These are phyloP conservation scores for Branchellion lobata DNA, from an alignment of 2,888 invertebrate species.

Conservation along the genomic window DNA sequence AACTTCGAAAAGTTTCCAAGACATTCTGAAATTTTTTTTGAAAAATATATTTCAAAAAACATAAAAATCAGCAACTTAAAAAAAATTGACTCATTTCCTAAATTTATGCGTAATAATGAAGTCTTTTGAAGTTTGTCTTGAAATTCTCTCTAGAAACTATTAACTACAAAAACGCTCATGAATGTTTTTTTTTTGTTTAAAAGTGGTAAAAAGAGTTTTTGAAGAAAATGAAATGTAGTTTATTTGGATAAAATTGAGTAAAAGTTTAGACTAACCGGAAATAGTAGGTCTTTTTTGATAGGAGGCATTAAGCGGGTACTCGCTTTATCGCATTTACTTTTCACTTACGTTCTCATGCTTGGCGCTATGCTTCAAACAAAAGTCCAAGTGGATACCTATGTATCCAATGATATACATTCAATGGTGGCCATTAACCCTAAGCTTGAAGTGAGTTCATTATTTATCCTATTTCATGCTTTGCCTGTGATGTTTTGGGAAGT, in stretches of 20 bases:
- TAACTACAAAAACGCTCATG: not conserved
- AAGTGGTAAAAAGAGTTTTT: not conserved
- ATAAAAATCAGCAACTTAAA: too few relatives aligned
- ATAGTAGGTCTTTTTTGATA: not conserved
- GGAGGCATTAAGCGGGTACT: not conserved
- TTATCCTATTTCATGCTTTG: not conserved
- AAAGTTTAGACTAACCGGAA: not conserved
- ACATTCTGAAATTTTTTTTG: too few relatives aligned
- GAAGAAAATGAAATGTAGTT: not conserved
- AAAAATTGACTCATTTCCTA: too few relatives aligned
- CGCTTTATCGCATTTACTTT: not conserved
- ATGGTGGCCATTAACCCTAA: conserved; percentile 56
- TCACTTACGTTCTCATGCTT: not conserved
- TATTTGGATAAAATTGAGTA: not conserved
- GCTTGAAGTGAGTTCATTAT: conserved; percentile 55
- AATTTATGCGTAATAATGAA: too few relatives aligned
- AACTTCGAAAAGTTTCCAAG: too few relatives aligned
- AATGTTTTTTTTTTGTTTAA: not conserved
- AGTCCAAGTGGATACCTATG: conserved; percentile 59
- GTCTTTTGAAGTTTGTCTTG: too few relatives aligned
- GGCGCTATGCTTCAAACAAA: conserved; percentile 57
- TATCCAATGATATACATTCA: conserved; percentile 54
- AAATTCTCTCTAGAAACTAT: not conserved
- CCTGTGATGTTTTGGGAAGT: too few relatives aligned
- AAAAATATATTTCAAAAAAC: too few relatives aligned